Conservation (phyloP, 2,113 vertebrate genomes). For the Strix aluco region DNA sequence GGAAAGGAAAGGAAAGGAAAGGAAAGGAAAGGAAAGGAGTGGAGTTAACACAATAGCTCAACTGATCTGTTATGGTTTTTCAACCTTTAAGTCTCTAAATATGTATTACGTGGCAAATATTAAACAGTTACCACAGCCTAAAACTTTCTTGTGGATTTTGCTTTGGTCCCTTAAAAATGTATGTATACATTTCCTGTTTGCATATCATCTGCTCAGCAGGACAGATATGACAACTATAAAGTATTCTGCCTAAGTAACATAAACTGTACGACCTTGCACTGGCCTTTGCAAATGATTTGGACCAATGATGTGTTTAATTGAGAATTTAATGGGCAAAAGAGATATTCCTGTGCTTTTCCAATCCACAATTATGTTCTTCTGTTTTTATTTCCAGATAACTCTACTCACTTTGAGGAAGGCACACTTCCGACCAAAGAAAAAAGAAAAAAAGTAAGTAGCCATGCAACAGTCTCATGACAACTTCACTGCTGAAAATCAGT, state of each 20-base stretch:
- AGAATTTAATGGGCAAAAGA: not conserved
- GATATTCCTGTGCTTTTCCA: not conserved
- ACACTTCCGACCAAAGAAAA: not conserved
- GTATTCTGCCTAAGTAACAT: not conserved
- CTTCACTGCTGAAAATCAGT: not conserved
- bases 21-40: not conserved
- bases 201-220: not conserved
- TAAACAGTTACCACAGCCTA: not conserved
- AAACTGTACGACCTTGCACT: not conserved
- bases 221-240: not conserved
- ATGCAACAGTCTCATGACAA: not conserved
- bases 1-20: too few species aligned
- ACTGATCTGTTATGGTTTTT: not conserved
- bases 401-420: not conserved
- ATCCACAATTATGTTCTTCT: not conserved
- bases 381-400: not conserved
- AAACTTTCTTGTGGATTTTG: not conserved
- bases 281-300: conserved; percentile 2
- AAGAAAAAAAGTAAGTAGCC: not conserved
- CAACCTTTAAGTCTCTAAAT: not conserved
- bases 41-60: not conserved
- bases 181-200: not conserved
- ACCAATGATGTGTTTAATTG: conserved; percentile 25
- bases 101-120: not conserved
- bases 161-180: not conserved